These are phyloP conservation scores for Camelus dromedarius DNA, from an alignment of 2,113 vertebrate genomes.

Conservation along the genomic window DNA sequence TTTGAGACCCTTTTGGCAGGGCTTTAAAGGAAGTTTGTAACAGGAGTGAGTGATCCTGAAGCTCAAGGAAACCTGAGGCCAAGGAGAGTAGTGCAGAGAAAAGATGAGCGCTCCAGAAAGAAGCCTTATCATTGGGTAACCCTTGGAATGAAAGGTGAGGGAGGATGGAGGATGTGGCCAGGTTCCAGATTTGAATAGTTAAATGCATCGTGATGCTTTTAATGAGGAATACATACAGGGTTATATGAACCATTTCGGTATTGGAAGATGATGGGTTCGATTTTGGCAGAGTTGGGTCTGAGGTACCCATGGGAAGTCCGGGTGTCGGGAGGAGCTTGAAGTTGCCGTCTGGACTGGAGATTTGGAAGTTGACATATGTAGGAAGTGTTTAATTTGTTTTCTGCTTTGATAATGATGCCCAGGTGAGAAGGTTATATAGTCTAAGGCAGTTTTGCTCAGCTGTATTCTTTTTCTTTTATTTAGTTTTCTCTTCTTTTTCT, in stretches of 20 bases:
- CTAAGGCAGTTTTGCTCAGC: neutral
- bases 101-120: neutral
- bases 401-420: neutral
- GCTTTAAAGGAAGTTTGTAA: neutral
- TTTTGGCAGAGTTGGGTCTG: neutral
- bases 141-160: accelerated
- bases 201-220: neutral
- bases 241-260: accelerated
- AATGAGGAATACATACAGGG: accelerated
- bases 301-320: neutral
- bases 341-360: neutral
- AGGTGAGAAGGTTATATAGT: too few species aligned
- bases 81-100: neutral
- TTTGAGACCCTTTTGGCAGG: too few species aligned
- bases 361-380: accelerated
- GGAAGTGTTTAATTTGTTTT: neutral
- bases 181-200: neutral
- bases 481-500: conserved; percentile 3
- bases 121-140: neutral
- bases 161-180: neutral
- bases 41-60: neutral
- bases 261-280: accelerated
- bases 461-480: neutral
- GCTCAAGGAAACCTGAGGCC: neutral
- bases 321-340: neutral